phyloP scores from a whole-genome alignment of 2,888 invertebrate genomes.

The Drosophila anomelani region DNA sequence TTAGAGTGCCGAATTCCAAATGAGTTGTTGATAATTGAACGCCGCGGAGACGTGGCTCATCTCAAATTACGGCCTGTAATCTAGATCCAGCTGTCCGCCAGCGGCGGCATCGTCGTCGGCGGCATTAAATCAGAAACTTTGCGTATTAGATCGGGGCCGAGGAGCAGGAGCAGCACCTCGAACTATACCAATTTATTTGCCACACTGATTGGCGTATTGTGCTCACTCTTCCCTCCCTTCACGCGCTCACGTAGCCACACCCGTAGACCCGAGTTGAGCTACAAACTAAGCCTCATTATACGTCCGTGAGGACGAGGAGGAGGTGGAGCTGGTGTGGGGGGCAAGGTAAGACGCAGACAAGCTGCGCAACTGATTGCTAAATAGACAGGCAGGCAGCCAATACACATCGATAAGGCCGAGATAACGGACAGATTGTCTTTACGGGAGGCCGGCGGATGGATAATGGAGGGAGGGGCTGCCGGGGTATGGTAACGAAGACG shows the following conservation, averaged over 20 bases:
- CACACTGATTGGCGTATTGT: conserved; percentile 57
- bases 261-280: conserved; percentile 33
- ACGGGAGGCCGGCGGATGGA: conserved; percentile 4
- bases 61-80: conserved; percentile 27
- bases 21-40: conserved; percentile 26
- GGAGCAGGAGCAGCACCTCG: conserved; percentile 7
- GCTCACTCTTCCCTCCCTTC: conserved; percentile 21
- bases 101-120: not conserved
- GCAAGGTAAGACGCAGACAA: conserved; percentile 35
- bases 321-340: not conserved
- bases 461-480: not conserved
- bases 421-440: conserved; percentile 46
- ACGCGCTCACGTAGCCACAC: conserved; percentile 34
- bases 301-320: not conserved
- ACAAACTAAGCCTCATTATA: conserved; percentile 60
- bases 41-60: conserved; percentile 13
- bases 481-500: conserved; percentile 19
- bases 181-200: conserved; percentile 59
- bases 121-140: conserved; percentile 51
- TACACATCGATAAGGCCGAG: conserved; percentile 50
- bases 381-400: conserved; percentile 57
- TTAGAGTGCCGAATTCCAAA: conserved; percentile 5
- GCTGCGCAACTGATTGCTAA: conserved; percentile 60
- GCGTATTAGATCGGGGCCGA: conserved; percentile 34
- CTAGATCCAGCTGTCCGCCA: conserved; percentile 27